Evolutionary conservation across 2,797 vertebrate species (phyloP), one percentile per base, ranked within the genome.

Genomic region (Gila robusta): DNA sequence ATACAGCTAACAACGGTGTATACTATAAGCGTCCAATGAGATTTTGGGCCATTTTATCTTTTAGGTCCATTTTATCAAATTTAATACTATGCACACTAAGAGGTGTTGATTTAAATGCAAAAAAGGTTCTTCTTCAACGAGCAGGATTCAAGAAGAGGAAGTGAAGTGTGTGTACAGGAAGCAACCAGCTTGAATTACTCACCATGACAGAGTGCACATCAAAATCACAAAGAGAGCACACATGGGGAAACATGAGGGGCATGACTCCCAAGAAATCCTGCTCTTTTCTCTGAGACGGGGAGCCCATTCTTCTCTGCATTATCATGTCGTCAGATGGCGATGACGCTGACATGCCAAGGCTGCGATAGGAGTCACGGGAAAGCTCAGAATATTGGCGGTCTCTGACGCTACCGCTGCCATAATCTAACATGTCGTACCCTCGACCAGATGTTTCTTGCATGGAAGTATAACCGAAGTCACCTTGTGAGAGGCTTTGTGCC

Each of bases 141-240:
- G 71, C 85, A 81, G 56, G 66, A 84, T n/a, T 84, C 49, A 86
- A 66, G 71, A 54, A 80, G 69, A 82, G 70, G 82, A 87, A 81
- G 82, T 90, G 89, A 88, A 81, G 83, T 90, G 89, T 91, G 5
- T 92, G 87, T 86, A 82, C 87, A 90, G 77, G 41, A 91, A 88
- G 87, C 74, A 86, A 88, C 71, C 26, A 59, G 26, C 73, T 47
- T 70, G 80, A 82, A 91, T 89, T 96, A 96, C 96, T 96, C 95
- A 96, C 96, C 96, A 95, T 93, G 89, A 83, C 90, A 88, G 94
- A 95, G 89, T 94, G 94, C 84, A 96, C 94, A 21, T 96, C 95
- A 95, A 95, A 96, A 92, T 96, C 95, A 95, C 96, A 96, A 95
- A 96, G 95, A 92, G 95, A 93, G 92, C 96, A 96, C 86, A 96